phyloP scores from a whole-genome alignment of 1,140 invertebrate genomes.

The Sweltsa coloradensis region DNA sequence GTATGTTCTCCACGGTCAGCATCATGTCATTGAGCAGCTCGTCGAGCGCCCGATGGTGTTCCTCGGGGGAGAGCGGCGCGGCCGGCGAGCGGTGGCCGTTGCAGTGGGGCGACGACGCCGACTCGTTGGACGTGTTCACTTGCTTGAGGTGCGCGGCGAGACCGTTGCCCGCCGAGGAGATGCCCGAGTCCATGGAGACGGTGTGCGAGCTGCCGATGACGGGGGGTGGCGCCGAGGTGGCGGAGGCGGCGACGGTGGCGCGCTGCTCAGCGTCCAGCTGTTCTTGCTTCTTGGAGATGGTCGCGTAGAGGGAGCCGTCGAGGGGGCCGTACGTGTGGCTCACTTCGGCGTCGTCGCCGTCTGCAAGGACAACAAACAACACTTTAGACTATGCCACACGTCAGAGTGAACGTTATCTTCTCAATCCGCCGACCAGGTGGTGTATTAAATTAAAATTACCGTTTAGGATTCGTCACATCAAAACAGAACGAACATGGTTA shows the following conservation, averaged over 20 bases:
- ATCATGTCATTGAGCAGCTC: conserved; percentile 69
- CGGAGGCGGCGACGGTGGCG: conserved; percentile 4
- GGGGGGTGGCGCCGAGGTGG: background rate
- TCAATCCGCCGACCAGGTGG: too few relatives aligned
- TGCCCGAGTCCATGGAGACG: conserved; percentile 74
- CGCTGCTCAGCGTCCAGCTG: conserved; percentile 9
- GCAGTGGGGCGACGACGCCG: background rate
- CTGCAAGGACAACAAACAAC: too few relatives aligned
- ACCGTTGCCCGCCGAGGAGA: conserved; percentile 48
- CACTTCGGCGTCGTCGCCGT: too few relatives aligned
- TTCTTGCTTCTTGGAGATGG: conserved; percentile 45
- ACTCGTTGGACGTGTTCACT: conserved; percentile 18
- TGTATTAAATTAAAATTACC: too few relatives aligned
- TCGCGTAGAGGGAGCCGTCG: conserved; percentile 81
- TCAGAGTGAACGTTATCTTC: too few relatives aligned
- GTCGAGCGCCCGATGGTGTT: conserved; percentile 46
- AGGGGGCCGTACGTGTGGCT: conserved; percentile 65
- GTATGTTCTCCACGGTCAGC: conserved; percentile 64
- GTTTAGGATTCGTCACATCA: too few relatives aligned
- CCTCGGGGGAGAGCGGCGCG: conserved; percentile 6
- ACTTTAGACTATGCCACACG: too few relatives aligned
- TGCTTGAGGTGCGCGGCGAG: conserved; percentile 4
- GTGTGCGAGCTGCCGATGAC: conserved; percentile 45
- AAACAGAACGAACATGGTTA: too few relatives aligned
- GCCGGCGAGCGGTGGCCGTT: conserved; percentile 1